Base-by-base conservation (phyloP, 2,113 vertebrate species). In the Turdus rufiventris region DNA sequence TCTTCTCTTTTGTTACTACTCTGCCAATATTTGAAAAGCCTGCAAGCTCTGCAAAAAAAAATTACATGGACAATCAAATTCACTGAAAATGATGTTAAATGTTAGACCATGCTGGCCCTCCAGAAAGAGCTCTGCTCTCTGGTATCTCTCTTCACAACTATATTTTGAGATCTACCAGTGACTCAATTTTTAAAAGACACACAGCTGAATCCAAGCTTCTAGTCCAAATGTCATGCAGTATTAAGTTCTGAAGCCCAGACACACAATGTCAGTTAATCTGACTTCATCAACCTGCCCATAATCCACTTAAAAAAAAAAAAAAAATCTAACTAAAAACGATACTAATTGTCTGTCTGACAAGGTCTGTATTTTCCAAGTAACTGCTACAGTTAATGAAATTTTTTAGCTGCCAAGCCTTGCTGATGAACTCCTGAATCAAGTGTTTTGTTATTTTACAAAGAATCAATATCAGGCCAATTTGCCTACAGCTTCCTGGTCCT, bases 141-240 rank as follows among this genome's bases (percentile, higher is more conserved):
- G 25, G 53, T 29, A 19, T 67, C 50, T 65, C 28, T 38, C 71
- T 67, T 90, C 58, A 80, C 29, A 78, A 7, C 28, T 53, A 4
- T 6, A 15, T 91, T 74, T 71, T 51, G 43, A 10, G n/a, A 63
- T 16, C 67, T 74, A n/a, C 20, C 25, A 67, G 5, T 18, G 28
- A 38, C 36, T 66, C 48, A 33, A 9, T 54, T 93, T 90, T 84
- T 66, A 51, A 94, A 84, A 85, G 71, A 54, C 47, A 79, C 12
- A 5, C 56, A 71, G 54, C 10, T 86, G 88, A 88, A 86, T 84
- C 67, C 76, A 86, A 80, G 76, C 34, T 88, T 91, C 91, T 31
- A 84, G 61, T 83, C 66, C 83, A 96, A 93, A 93, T 93, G 74
- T 94, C 90, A 91, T 42, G 33, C 33, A 70, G 70, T 58, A 85